Base-by-base conservation (phyloP, 2,113 vertebrate species). In the Chlamydotis undulata region DNA sequence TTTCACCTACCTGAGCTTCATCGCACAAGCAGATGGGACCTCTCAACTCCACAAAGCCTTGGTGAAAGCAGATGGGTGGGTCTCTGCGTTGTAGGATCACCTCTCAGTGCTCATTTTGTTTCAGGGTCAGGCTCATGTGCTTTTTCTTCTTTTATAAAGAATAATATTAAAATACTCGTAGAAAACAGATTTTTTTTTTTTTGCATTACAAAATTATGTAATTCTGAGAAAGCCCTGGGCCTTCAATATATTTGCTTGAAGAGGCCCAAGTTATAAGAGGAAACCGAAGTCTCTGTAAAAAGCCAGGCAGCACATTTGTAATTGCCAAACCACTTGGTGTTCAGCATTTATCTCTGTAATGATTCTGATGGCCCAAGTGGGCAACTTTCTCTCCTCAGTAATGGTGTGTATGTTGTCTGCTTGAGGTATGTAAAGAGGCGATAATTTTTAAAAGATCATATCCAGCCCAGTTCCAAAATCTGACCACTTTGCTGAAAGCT, bases 341-440 rank as follows among this genome's bases (percentile, higher is more conserved):
- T 70, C 68, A 63, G 4, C 13, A 11, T 89, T 86, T 78, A 43
- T 80, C 77, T 88, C 56, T 79, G 31, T 39, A 69, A 47, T 39
- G 19, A 39, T 57, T 88, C 67, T 49, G 68, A 35, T 67, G 18
- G 56, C 31, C 22, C 31, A 71, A 57, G 24, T 17, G 28, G 43
- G 25, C 56, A 75, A 23, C 41, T 77, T 73, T 57, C 47, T 70
- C 13, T 83, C 76, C n/a, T 49, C 68, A n/a, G 0, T 33, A 57
- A 61, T 6, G 21, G 28, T 26, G 5, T 19, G 7, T 37, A 37
- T 9, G 10, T 39, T 70, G 14, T 79, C 61, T 86, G 64, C 22
- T 67, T 73, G 35, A 59, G 5, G 21, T 21, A 5, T 1, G 9
- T 76, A 53, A 86, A 83, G 43, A 55, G 3, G 12, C 0, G 0